Base-by-base conservation (phyloP, 2,888 invertebrate genomes). In the Himalopsyche tibetana region DNA sequence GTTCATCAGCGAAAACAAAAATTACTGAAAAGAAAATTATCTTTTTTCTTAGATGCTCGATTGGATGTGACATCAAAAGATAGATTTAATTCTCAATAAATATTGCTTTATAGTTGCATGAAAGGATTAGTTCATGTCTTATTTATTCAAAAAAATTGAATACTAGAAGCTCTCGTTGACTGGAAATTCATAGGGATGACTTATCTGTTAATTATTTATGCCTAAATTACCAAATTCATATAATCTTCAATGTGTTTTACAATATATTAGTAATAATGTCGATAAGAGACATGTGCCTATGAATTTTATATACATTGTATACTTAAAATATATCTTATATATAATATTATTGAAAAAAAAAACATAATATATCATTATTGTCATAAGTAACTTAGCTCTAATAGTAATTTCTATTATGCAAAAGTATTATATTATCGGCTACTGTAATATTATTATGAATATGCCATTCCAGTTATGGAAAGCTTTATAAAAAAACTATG, bases 291-390 rank as follows among this genome's bases (percentile, higher is more conserved):
- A 79, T 80, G 85, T 85, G 85, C 85, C 85, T 85, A 85, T 79
- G 82, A 79, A 82, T 82, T 82, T 85, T 82, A 82, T 63, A 79
- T 79, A 63, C 82, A 63, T 56, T 82, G 82, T 85, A 85, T 85
- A 85, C 85, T 80, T 82, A 82, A 55, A 85, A 85, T 82, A 85
- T 82, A 85, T 55, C 69, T 84, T 84, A 81, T 79, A 63, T 84
- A 80, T 38, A 15, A 28, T 74, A 74, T 74, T 38, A 74, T 74
- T 36, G 38, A 74, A 74, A 63, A 74, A 74, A 9, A 51, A 51
- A 15, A 51, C 12, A 51, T 15, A 51, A 51, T 36, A 74, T 74
- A 74, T 74, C 74, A 38, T 74, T 74, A 74, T 74, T 74, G 12
- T 36, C 38, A 36, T 74, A 74, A 36, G 74, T 36, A 36, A 36